A percentile compares a stretch with the other conserved stretches of the same genome.
phyloP scores from a whole-genome alignment of 2,113 vertebrate genomes.

The Cryptotis parvus region DNA sequence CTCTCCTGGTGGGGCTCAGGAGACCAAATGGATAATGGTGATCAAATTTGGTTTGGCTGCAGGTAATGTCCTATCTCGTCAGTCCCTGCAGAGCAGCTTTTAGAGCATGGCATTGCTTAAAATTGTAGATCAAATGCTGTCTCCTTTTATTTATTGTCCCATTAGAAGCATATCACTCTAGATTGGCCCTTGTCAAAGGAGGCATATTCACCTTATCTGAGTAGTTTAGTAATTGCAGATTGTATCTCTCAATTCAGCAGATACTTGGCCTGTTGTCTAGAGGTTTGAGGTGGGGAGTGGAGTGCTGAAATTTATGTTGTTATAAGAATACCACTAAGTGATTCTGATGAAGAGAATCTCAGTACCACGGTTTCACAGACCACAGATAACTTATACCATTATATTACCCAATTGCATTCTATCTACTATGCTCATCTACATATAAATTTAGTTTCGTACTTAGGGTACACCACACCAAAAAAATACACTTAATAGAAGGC shows the following conservation, averaged over 20 bases:
- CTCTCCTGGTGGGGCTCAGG: too few species aligned
- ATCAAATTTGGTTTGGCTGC: too few species aligned
- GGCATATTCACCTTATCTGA: neutral
- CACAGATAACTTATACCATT: neutral
- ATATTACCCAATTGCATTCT: neutral
- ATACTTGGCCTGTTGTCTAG: neutral
- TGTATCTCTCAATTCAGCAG: neutral
- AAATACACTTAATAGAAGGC: conserved; percentile 9
- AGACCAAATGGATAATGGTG: too few species aligned
- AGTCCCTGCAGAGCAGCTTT: neutral
- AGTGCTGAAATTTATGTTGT: neutral
- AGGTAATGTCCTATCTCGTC: too few species aligned
- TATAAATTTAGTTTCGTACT: too few species aligned
- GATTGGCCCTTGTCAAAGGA: neutral
- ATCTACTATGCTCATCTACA: neutral
- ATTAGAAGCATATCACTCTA: neutral
- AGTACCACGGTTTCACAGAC: neutral
- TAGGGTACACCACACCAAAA: too few species aligned
- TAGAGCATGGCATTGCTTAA: neutral
- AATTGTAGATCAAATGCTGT: neutral
- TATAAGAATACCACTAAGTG: neutral
- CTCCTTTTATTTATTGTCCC: neutral
- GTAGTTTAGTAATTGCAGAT: neutral
- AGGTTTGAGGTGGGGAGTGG: too few species aligned
- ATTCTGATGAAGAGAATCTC: neutral